Conservation (phyloP, 2,888 invertebrate species). For the Flexamia atlantica region DNA sequence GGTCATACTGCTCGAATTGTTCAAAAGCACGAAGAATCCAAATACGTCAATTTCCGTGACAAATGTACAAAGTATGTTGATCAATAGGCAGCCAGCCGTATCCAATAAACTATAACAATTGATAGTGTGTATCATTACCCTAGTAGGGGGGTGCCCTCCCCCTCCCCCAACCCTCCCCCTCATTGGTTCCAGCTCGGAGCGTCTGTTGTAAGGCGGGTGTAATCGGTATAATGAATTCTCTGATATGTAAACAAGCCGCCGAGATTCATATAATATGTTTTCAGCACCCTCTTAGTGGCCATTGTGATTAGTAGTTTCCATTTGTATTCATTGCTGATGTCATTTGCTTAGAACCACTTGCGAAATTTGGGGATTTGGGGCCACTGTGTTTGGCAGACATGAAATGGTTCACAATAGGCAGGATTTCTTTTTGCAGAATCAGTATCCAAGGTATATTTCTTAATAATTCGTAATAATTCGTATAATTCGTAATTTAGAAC, state of each 20-base stretch:
- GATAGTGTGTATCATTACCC: slow-evolving; percentile 39
- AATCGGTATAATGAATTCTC: slow-evolving; percentile 21
- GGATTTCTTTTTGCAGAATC: too few species aligned
- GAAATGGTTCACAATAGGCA: too few species aligned
- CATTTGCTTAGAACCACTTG: too few species aligned
- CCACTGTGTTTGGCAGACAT: too few species aligned
- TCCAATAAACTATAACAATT: slow-evolving; percentile 49
- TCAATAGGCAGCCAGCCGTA: slow-evolving; percentile 18
- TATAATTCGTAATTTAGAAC: too few species aligned
- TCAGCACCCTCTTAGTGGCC: not conserved
- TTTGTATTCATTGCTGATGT: too few species aligned
- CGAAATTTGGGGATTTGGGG: too few species aligned
- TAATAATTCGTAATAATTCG: too few species aligned
- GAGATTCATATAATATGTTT: slow-evolving; percentile 18
- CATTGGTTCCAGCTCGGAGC: slow-evolving; percentile 20
- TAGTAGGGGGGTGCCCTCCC: not conserved
- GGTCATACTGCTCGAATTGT: too few species aligned
- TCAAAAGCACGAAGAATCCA: too few species aligned
- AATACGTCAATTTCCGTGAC: not conserved
- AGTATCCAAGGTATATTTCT: too few species aligned
- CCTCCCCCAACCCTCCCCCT: not conserved
- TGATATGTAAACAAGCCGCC: slow-evolving; percentile 42
- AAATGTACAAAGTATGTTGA: slow-evolving; percentile 31
- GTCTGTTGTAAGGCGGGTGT: not conserved
- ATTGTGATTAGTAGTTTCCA: not conserved